A percentile compares a stretch with the other conserved stretches of the same genome.
Conservation (phyloP, 2,797 vertebrate species). For the Mionectes olivaceus region DNA sequence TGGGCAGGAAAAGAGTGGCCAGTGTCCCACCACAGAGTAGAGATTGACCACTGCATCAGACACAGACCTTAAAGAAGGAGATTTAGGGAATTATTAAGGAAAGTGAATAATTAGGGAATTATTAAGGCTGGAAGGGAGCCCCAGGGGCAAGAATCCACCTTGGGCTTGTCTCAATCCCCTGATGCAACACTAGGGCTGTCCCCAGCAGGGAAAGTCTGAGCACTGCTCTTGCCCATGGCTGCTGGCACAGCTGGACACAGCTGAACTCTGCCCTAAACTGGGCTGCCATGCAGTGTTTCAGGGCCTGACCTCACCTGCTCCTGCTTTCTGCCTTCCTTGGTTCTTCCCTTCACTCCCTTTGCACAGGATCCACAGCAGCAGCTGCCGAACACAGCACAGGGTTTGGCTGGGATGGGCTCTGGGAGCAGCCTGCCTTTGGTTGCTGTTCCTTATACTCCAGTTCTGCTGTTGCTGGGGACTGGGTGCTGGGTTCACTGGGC, state of each 20-base stretch:
- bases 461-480: neutral
- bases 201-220: neutral
- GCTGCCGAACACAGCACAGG: neutral
- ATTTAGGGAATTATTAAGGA: neutral
- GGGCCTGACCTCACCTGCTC: neutral
- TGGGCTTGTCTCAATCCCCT: neutral
- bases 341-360: neutral
- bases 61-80: fast-evolving
- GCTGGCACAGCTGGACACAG: neutral
- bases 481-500: neutral
- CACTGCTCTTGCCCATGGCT: fast-evolving
- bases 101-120: neutral
- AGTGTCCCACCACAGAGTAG: fast-evolving
- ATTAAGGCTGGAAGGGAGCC: neutral
- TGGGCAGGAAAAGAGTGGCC: neutral
- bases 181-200: neutral
- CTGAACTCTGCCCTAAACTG: neutral
- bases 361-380: fast-evolving
- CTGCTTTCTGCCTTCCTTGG: neutral
- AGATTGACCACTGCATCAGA: neutral
- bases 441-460: neutral
- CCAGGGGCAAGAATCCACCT: neutral
- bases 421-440: neutral
- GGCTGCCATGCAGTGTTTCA: neutral
- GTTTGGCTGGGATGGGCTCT: neutral